phyloP scores from a whole-genome alignment of 2,888 invertebrate genomes.

The Amaurobius ferox region DNA sequence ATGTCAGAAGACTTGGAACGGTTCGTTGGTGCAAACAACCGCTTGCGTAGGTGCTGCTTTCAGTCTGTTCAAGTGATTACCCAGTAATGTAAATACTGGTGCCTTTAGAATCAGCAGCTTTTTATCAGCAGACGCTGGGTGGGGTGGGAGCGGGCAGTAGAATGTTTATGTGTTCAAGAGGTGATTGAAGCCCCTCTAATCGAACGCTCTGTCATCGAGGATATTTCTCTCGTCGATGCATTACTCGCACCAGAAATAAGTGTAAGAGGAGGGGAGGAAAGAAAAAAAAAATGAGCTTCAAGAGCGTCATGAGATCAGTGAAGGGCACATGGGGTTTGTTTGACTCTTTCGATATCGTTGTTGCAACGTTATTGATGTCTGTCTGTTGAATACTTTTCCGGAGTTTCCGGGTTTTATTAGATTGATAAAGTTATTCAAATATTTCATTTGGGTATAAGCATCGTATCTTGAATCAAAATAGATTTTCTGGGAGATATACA shows the following conservation, averaged over 20 bases:
- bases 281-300: not conserved
- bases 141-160: constrained; percentile 15
- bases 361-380: no score
- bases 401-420: no score
- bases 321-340: no score
- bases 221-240: constrained; percentile 51
- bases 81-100: constrained; percentile 43
- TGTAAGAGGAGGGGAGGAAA: not conserved
- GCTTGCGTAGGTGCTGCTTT: not conserved
- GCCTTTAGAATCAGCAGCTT: constrained; percentile 19
- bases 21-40: not conserved
- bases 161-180: constrained; percentile 69
- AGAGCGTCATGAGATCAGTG: no score
- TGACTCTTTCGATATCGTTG: no score
- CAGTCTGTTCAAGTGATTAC: constrained; percentile 27
- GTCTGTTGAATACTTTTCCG: no score
- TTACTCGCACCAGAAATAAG: constrained; percentile 41
- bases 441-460: no score
- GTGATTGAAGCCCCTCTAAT: constrained; percentile 65
- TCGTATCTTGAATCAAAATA: no score
- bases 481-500: no score
- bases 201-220: constrained; percentile 57
- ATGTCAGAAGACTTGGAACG: not conserved
- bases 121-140: constrained; percentile 41
- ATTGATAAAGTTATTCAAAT: no score